Evolutionary conservation across 2,797 vertebrate genomes (phyloP), one percentile per base, ranked within the genome.

Genomic region (Dicrostonyx torquatus): DNA sequence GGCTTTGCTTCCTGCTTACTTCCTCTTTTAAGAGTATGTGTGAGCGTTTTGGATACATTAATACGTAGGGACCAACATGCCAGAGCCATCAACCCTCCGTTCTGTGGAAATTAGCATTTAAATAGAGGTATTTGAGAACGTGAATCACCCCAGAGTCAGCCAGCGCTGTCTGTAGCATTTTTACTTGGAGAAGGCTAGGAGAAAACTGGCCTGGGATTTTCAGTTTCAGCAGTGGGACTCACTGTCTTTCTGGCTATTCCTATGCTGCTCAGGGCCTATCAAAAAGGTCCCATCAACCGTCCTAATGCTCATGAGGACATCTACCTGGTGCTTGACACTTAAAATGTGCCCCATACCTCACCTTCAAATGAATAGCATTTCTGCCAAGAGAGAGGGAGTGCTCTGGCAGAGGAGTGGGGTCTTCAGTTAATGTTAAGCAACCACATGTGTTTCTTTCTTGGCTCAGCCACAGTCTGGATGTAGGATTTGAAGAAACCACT

Each of bases 81-180:
- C 76, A 45, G 4, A 96, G 80, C 92, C 72, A 93, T 95, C 84
- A 88, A 93, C 93, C 68, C 94, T 97, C 2, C 2, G 88, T 94
- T 97, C 94, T 70, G 92, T 94, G 60, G 84, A 97, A 98, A 98
- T 98, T 98, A 98, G 98, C 98, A 98, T 98, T 98, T 98, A 98
- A 98, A 98, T 98, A 94, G 97, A 97, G 96, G 97, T 95, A 95
- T 97, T 97, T 96, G 4, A 94, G 85, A 89, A 97, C 82, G 97
- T 96, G 97, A 98, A 98, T 98, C 96, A 97, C 1, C 1, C 26
- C 8, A 22, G 94, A 0, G 3, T 50, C n/a, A 94, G 87, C 58
- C 66, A 72, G 79, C 34, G 29, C 87, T 83, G 84, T 91, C n/a
- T 88, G 89, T 34, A 92, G 73, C 37, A 20, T 90, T 95, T 93